A percentile compares a stretch with the other conserved stretches of the same genome.
These are phyloP conservation scores for Manis pentadactyla DNA, from an alignment of 2,797 vertebrate species.

Conservation along the genomic window DNA sequence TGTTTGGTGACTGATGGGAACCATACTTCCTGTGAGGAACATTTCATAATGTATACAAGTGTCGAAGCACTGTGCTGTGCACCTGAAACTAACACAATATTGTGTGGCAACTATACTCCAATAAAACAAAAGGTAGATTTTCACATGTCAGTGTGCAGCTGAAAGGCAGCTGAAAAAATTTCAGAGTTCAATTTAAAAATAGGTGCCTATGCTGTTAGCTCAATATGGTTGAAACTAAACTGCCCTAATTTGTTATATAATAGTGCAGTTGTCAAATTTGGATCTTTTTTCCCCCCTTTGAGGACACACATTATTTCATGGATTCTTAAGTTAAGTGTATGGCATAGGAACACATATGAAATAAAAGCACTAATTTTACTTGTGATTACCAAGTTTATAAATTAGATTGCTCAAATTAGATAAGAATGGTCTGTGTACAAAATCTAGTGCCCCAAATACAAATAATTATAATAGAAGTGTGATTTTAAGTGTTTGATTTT, in stretches of 20 bases:
- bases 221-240: neutral
- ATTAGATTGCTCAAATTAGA: constrained; percentile 53
- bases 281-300: neutral
- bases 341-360: neutral
- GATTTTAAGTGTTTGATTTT: constrained; percentile 46
- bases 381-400: constrained; percentile 61
- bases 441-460: constrained; percentile 60
- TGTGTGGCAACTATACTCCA: neutral
- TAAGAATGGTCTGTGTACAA: constrained; percentile 54
- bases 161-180: neutral
- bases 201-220: neutral
- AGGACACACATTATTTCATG: neutral
- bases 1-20: neutral
- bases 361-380: constrained; percentile 42
- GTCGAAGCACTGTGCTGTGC: neutral
- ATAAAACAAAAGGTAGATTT: neutral
- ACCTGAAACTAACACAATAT: neutral
- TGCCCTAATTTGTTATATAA: neutral
- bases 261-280: neutral
- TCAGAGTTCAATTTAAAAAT: constrained; percentile 39
- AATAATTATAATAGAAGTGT: constrained; percentile 58
- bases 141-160: constrained; percentile 38
- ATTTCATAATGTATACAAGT: neutral
- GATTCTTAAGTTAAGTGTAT: neutral
- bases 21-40: neutral